A percentile compares a stretch with the other conserved stretches of the same genome.
These are phyloP conservation scores for Ashinkailepas kermadecensis DNA, from an alignment of 2,888 invertebrate species.

Conservation along the genomic window DNA sequence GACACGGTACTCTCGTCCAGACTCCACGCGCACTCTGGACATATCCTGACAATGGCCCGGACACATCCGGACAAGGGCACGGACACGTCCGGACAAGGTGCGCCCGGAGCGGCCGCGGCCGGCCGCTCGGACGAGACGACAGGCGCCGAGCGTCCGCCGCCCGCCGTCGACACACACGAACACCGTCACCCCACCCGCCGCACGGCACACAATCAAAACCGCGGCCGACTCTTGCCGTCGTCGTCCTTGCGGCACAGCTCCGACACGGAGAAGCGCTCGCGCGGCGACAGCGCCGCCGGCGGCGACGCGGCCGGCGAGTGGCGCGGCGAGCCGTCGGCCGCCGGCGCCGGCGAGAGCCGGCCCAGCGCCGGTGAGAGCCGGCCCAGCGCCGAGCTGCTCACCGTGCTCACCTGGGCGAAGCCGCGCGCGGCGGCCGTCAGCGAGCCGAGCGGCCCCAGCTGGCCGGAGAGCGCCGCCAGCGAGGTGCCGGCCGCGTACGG, in stretches of 20 bases:
- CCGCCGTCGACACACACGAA: too few relatives aligned
- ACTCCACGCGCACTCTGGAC: background rate
- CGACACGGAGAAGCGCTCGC: constrained; percentile 1
- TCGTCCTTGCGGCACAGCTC: constrained; percentile 12
- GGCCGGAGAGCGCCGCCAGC: constrained; percentile 1
- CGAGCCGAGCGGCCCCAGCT: background rate
- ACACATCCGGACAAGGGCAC: background rate
- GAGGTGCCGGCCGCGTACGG: background rate
- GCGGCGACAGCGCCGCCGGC: constrained; percentile 47
- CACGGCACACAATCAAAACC: background rate
- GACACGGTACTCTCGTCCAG: background rate
- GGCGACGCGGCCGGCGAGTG: constrained; percentile 21
- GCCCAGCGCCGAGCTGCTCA: background rate
- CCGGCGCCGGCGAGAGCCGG: background rate
- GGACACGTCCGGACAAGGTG: background rate
- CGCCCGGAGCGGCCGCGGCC: too few relatives aligned
- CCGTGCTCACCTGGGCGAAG: background rate
- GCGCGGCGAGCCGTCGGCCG: background rate
- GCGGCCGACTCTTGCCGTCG: background rate
- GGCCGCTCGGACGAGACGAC: too few relatives aligned
- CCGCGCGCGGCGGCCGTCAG: background rate
- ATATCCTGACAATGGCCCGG: background rate
- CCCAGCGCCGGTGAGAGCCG: background rate
- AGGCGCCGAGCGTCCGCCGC: too few relatives aligned
- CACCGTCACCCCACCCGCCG: too few relatives aligned